Evolutionary conservation across 2,888 invertebrate species (phyloP), one percentile per base, ranked within the genome.

Genomic region (Zeuzera pyrina): DNA sequence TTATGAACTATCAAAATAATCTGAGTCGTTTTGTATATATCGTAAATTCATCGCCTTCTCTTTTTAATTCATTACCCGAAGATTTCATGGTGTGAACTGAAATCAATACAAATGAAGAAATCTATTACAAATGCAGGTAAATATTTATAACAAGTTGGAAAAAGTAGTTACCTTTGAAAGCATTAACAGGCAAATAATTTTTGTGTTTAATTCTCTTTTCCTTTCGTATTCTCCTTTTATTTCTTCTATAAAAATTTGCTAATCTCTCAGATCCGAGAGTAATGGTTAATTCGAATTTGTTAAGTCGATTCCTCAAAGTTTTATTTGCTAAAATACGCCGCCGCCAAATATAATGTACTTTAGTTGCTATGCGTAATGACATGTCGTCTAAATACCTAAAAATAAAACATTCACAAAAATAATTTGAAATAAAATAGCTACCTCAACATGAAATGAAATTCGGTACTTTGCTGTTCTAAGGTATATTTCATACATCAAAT

Each of bases 331-430:
- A 3, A 38, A 81, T 79, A 27, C 79, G 74, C 12, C 57, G 45
- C 10, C 49, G 43, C 81, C 81, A 81, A 37, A 42, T 45, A 39
- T 53, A 57, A 26, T 45, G 43, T 1, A 61, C 52, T 12, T 43
- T 47, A 11, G 47, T 50, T n/a, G 69, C 74, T 5, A 39, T 50
- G 1, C 58, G 54, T 3, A 81, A 49, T 1, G 74, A 62, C 8
- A 34, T 35, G 28, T 63, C 58, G 29, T 78, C 73, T 38, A 81
- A 53, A 45, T 64, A 78, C 1, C 79, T 79, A 49, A 40, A 25
- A 25, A 30, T 22, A 25, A 30, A 3, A 14, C 30, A 31, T 14
- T n/a, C n/a, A n/a, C n/a, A n/a, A n/a, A n/a, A n/a, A n/a, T n/a
- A n/a, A n/a, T n/a, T n/a, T n/a, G 15, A 23, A 28, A 23, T 12